These are phyloP conservation scores for Chunga burmeisteri DNA, from an alignment of 2,113 vertebrate genomes.

Conservation along the genomic window DNA sequence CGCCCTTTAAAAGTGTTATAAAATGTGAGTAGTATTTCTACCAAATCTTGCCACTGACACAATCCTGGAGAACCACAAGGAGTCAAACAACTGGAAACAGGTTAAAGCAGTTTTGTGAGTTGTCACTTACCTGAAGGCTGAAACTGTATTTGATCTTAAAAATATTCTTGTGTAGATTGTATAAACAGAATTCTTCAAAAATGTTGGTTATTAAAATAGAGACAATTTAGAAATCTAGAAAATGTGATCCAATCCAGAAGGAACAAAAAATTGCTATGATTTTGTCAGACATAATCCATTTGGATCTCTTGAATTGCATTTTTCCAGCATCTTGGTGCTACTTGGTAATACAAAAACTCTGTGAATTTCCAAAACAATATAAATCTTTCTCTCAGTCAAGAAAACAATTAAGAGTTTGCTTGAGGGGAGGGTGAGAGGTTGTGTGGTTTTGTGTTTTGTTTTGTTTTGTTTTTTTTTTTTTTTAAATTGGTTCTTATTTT, in stretches of 20 bases:
- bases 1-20: neutral
- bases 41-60: neutral
- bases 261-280: neutral
- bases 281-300: neutral
- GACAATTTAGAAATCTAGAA: neutral
- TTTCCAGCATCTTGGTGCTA: neutral
- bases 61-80: neutral
- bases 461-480: neutral
- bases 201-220: neutral
- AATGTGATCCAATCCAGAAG: neutral
- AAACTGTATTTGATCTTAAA: neutral
- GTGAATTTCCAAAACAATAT: neutral
- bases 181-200: neutral
- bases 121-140: neutral
- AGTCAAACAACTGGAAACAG: neutral
- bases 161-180: neutral
- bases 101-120: neutral
- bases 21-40: neutral
- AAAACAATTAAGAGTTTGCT: neutral
- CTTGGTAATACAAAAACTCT: neutral
- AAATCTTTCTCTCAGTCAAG: neutral
- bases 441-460: neutral
- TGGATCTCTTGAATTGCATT: neutral
- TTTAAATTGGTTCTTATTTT: neutral
- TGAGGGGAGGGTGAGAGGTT: accelerated